Percentiles rank a stretch among this genome's conserved stretches.
Conservation (phyloP, 2,888 invertebrate species). For the Sminthurides aquaticus region DNA sequence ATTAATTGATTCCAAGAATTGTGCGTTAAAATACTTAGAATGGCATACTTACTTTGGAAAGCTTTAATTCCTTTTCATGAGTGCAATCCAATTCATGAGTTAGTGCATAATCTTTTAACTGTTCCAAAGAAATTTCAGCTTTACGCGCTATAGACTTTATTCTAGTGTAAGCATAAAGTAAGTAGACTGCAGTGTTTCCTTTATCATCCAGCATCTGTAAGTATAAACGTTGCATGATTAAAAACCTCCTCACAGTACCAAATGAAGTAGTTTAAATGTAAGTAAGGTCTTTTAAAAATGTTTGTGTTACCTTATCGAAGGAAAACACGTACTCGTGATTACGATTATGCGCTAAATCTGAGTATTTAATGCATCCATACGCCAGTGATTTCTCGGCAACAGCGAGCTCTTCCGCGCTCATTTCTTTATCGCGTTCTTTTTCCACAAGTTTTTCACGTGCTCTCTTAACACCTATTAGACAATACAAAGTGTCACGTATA, state of each 20-base stretch:
- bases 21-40: too few species aligned
- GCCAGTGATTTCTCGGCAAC: slow-evolving; percentile 84
- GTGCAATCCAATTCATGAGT: slow-evolving; percentile 60
- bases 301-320: slow-evolving; percentile 67
- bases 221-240: slow-evolving; percentile 1
- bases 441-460: slow-evolving; percentile 74
- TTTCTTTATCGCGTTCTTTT: slow-evolving; percentile 75
- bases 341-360: slow-evolving; percentile 89
- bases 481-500: slow-evolving; percentile 2
- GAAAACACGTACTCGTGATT: slow-evolving; percentile 94
- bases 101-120: slow-evolving; percentile 57
- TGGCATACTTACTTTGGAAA: slow-evolving; percentile 70
- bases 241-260: not conserved
- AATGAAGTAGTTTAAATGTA: not conserved
- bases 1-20: not conserved
- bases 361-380: slow-evolving; percentile 97
- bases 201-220: slow-evolving; percentile 89
- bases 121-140: slow-evolving; percentile 59
- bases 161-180: slow-evolving; percentile 87
- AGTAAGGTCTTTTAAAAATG: too few species aligned
- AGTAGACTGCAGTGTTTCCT: slow-evolving; percentile 97
- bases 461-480: slow-evolving; percentile 60
- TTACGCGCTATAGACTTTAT: slow-evolving; percentile 83
- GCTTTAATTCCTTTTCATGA: slow-evolving; percentile 90
- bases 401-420: slow-evolving; percentile 71